These are phyloP conservation scores for Drosophila repletoides DNA, from an alignment of 1,140 invertebrate species.

Conservation along the genomic window DNA sequence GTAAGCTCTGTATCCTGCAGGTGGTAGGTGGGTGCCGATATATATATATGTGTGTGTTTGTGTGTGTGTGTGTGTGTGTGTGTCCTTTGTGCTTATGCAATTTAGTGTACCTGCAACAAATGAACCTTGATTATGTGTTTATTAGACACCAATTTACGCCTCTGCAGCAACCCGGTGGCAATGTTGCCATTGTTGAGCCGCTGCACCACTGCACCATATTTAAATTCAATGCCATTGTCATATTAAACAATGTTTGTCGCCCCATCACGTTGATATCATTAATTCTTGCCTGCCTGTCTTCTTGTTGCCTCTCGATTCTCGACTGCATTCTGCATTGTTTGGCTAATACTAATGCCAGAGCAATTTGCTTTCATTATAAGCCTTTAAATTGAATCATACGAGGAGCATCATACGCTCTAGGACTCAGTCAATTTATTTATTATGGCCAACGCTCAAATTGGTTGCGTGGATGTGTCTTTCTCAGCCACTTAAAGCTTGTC, in stretches of 20 bases:
- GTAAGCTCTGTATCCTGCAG: constrained; percentile 13
- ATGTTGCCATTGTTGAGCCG: not conserved
- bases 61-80: too few relatives aligned
- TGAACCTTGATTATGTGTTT: constrained; percentile 75
- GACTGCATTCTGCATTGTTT: not conserved
- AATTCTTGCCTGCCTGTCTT: not conserved
- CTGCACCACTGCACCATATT: not conserved
- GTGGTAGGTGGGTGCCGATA: not conserved
- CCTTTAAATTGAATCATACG: not conserved
- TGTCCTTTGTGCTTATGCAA: constrained; percentile 69
- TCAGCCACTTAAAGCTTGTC: too few relatives aligned
- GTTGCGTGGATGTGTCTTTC: too few relatives aligned
- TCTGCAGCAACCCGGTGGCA: not conserved
- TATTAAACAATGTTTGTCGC: not conserved
- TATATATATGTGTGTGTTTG: not conserved
- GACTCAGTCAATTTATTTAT: not conserved
- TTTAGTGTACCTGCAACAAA: constrained; percentile 62
- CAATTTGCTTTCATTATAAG: not conserved
- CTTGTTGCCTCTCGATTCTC: too few relatives aligned
- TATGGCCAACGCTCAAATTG: not conserved
- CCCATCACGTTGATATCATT: constrained; percentile 5
- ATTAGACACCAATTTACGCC: constrained; percentile 69
- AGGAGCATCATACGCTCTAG: not conserved
- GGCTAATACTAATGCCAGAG: not conserved
- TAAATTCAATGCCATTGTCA: not conserved